Evolutionary conservation across 2,113 vertebrate species (phyloP).

Genomic region (Eurystomus gularis): DNA sequence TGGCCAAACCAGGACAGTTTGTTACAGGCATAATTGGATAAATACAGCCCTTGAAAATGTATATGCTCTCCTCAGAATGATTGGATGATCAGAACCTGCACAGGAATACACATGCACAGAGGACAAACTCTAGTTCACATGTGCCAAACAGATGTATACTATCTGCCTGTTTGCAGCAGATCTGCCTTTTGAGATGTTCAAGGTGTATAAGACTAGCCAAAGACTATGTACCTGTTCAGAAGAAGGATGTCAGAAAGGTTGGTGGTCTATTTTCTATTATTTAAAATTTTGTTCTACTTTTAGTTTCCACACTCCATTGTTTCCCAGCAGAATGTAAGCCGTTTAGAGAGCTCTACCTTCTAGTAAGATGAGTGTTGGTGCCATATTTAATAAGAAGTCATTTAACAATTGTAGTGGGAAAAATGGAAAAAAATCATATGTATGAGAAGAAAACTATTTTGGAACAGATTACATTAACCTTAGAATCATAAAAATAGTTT

Average conservation of each 20-base stretch:
- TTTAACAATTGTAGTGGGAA: slow-evolving; percentile 36
- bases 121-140: slow-evolving; percentile 60
- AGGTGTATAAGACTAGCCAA: slow-evolving; percentile 49
- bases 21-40: slow-evolving; percentile 77
- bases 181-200: slow-evolving; percentile 73
- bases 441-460: slow-evolving; percentile 36
- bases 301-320: slow-evolving; percentile 62
- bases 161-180: slow-evolving; percentile 75
- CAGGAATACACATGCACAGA: slow-evolving; percentile 63
- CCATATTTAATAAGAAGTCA: slow-evolving; percentile 39
- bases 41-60: slow-evolving; percentile 74
- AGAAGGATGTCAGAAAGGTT: slow-evolving; percentile 70
- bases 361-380: slow-evolving; percentile 55
- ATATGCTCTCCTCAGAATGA: slow-evolving; percentile 64
- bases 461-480: slow-evolving; percentile 23
- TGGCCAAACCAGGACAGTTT: no score
- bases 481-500: slow-evolving; percentile 53
- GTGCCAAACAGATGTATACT: slow-evolving; percentile 72
- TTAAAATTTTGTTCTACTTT: slow-evolving; percentile 56
- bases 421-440: neutral
- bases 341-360: slow-evolving; percentile 31
- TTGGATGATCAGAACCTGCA: slow-evolving; percentile 64
- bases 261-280: slow-evolving; percentile 66
- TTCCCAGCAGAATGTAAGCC: slow-evolving; percentile 64
- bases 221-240: slow-evolving; percentile 55